phyloP scores from a whole-genome alignment of 2,113 vertebrate genomes.

The Callospermophilus lateralis region DNA sequence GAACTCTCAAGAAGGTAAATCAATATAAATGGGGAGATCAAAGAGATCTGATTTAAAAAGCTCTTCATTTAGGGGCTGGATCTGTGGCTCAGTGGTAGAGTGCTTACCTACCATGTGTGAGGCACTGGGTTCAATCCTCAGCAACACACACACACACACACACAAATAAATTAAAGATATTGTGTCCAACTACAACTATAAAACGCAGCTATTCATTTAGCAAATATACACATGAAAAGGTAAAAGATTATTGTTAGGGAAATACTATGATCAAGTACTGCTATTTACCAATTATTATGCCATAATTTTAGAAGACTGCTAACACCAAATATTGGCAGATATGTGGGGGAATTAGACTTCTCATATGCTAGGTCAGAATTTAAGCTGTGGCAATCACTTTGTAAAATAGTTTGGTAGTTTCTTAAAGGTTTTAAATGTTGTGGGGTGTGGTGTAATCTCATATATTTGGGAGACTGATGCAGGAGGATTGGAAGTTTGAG shows the following conservation, averaged over 20 bases:
- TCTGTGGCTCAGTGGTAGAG: too few relatives aligned
- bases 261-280: not conserved
- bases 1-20: not conserved
- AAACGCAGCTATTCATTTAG: not conserved
- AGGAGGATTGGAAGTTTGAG: too few relatives aligned
- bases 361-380: not conserved
- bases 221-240: not conserved
- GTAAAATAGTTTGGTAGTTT: not conserved
- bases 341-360: not conserved
- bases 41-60: not conserved
- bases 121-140: too few relatives aligned
- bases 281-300: not conserved
- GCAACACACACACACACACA: too few relatives aligned
- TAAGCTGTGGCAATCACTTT: not conserved
- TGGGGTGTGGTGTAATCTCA: too few relatives aligned
- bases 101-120: too few relatives aligned
- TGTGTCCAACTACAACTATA: too few relatives aligned
- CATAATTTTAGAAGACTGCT: not conserved
- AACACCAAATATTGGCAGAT: not conserved
- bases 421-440: not conserved
- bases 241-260: not conserved
- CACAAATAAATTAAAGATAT: too few relatives aligned
- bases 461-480: too few relatives aligned
- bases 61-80: not conserved
- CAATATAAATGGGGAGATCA: not conserved